Evolutionary conservation across 2,113 vertebrate species (phyloP), one percentile per base, ranked within the genome.

Genomic region (Zeus faber): DNA sequence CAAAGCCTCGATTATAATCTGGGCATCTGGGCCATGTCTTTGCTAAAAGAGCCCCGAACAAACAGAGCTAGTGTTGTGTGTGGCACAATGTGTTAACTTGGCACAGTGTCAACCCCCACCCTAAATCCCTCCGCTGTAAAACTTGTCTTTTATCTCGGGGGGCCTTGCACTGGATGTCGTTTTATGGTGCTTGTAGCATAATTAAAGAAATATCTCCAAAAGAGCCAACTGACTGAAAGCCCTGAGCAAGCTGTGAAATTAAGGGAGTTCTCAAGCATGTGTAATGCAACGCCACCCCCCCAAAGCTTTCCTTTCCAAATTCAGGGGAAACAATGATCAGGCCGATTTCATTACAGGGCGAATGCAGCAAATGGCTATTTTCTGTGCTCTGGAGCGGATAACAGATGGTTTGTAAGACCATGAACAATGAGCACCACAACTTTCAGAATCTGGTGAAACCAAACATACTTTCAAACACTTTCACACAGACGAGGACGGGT

Each of bases 161-260:
- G 39, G 54, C 49, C 52, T 46, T 16, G 1, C 29, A 46, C 62
- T 77, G 62, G 65, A 73, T 74, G 61, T 49, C 48, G 63, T 63
- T 78, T 83, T 61, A 51, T 74, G 65, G 49, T 54, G 48, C 48
- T 70, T 78, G 53, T 77, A 56, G 67, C 54, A 70, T 69, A 70
- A 80, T 85, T 83, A 76, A 68, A 65, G 56, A 77, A 72, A 54
- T 67, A 75, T 72, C 65, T 79, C 61, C 57, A 75, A 77, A 49
- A 59, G 72, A 29, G 55, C 74, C 68, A 74, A 67, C 54, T 65
- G 67, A 70, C 62, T 66, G 25, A 64, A 65, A 52, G 66, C 49
- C 50, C 26, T 57, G 58, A 67, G 50, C 62, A 62, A 44, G 67
- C 31, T 33, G 31, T 9, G 43, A 41, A 65, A 74, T 66, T 47